Evolutionary conservation across 2,113 vertebrate genomes (phyloP), one percentile per base, ranked within the genome.

Genomic region (Symphodus melops): DNA sequence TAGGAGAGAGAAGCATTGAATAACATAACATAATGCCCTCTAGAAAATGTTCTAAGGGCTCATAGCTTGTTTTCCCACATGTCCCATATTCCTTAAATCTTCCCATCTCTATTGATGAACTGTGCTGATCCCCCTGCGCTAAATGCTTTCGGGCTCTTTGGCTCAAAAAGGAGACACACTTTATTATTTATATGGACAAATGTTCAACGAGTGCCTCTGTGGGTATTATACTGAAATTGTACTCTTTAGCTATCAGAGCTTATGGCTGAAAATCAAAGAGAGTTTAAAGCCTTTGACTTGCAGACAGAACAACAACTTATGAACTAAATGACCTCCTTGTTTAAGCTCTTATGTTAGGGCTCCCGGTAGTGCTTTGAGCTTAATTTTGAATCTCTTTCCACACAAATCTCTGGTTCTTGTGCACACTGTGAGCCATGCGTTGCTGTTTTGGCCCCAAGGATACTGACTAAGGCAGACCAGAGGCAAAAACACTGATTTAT

Each of bases 121-220:
- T 68, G 33, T 1, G 67, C 60, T 48, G 80, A 81, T 83, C 65
- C 68, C 44, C 68, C 44, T 5, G 19, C 58, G 58, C 71, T 64
- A 71, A 87, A 80, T 58, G 74, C 79, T 49, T n/a, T 25, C 14
- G 52, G 64, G 72, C 72, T 54, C 49, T 25, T 1, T 14, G 53
- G 48, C 71, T 82, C 53, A 28, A 51, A 66, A 57, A 63, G 68
- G 41, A 85, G 66, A 67, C 37, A 5, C 9, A 4, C 23, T 74
- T 10, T 68, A 82, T 87, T 74, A 83, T 87, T 83, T 65, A 84
- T 82, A 66, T 55, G 77, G 65, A 85, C 74, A 79, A 79, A 83
- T 81, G 79, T 77, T 80, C 53, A 51, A 68, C 9, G n/a, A 55
- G 61, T 11, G 75, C n/a, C 69, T 82, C 77, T 63, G 25, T 39